Conservation (phyloP, 2,113 vertebrate species). For the Nycticryphes semicollaris region DNA sequence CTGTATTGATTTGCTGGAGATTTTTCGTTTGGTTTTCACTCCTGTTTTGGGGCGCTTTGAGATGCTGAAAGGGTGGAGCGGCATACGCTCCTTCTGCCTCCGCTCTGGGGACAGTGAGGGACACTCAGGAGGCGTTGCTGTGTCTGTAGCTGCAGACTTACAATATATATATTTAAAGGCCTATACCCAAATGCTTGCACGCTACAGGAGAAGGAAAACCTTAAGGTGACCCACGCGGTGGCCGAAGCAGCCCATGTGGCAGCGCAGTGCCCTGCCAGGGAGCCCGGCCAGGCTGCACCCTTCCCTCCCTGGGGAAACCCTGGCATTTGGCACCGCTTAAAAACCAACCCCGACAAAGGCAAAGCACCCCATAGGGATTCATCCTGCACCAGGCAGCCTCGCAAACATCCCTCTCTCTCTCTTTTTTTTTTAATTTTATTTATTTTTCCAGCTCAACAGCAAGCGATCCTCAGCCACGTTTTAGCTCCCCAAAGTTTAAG, state of each 20-base stretch:
- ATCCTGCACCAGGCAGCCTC: not conserved
- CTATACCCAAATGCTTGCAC: not conserved
- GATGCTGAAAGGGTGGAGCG: fast-evolving
- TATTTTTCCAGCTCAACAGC: not conserved
- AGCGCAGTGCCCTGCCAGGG: not conserved
- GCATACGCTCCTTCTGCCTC: not conserved
- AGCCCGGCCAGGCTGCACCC: not conserved
- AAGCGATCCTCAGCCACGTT: not conserved
- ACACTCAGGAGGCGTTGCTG: not conserved
- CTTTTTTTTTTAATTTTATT: not conserved
- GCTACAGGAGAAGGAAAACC: not conserved
- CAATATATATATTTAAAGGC: not conserved
- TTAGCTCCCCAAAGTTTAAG: not conserved
- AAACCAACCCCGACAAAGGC: not conserved
- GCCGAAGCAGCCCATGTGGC: not conserved
- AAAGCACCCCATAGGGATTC: not conserved
- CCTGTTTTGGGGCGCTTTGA: not conserved
- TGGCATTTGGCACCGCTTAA: not conserved
- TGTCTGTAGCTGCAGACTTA: not conserved
- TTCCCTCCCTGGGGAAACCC: not conserved
- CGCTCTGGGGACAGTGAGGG: not conserved
- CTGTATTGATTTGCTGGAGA: not conserved
- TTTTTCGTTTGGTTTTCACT: not conserved
- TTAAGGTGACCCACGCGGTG: not conserved
- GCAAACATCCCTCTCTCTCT: not conserved